Conservation (phyloP, 2,888 invertebrate species). For the Drosophila pseudotakahashii region DNA sequence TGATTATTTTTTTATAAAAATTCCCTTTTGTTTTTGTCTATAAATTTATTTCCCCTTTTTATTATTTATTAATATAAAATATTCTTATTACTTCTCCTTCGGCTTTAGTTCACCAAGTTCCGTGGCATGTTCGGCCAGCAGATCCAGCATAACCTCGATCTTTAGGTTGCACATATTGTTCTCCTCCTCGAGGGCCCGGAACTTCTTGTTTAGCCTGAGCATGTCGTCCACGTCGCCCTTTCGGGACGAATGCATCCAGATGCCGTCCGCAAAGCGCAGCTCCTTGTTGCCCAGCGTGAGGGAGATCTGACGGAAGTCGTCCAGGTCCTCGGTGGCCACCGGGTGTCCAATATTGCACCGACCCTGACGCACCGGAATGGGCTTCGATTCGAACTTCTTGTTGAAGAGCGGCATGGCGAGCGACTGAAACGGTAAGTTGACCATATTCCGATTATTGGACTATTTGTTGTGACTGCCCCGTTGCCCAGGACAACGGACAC, state of each 20-base stretch:
- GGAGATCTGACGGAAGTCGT: constrained; percentile 81
- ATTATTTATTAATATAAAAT: neutral
- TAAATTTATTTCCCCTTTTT: too few species aligned
- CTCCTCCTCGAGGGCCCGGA: constrained; percentile 81
- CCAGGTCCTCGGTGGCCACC: constrained; percentile 79
- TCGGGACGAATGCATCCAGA: constrained; percentile 81
- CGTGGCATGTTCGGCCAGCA: constrained; percentile 82
- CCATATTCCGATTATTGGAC: constrained; percentile 23
- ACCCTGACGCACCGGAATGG: constrained; percentile 74
- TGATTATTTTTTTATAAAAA: too few species aligned
- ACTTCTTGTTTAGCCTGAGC: constrained; percentile 74
- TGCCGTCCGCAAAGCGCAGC: constrained; percentile 82
- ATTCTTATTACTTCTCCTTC: constrained; percentile 46
- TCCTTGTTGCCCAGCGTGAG: constrained; percentile 82
- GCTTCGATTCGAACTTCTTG: constrained; percentile 83
- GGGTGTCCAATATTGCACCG: constrained; percentile 82
- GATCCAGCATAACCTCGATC: constrained; percentile 83
- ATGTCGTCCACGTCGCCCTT: constrained; percentile 80
- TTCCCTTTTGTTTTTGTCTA: too few species aligned
- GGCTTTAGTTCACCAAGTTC: constrained; percentile 75
- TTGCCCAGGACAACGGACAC: constrained; percentile 61
- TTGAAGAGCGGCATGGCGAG: constrained; percentile 82
- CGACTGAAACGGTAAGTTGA: constrained; percentile 26
- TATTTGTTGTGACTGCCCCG: constrained; percentile 40
- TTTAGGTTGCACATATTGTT: constrained; percentile 83